Evolutionary conservation across 1,140 invertebrate species (phyloP), one percentile per base, ranked within the genome.

Genomic region (Macrosteles quadrilineatus): DNA sequence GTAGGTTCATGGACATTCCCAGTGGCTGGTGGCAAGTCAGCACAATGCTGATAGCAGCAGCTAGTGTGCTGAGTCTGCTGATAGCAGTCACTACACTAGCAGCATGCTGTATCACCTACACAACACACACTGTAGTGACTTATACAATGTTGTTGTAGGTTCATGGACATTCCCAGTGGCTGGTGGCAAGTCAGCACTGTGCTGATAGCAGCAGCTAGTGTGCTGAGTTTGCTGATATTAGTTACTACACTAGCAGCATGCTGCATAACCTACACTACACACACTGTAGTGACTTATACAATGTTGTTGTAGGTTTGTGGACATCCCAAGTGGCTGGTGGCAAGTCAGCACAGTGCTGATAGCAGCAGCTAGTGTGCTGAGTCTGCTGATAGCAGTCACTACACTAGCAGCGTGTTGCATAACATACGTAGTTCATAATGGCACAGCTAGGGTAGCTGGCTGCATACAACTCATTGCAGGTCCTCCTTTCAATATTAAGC

Each of bases 261-360:
- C n/a, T n/a, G n/a, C n/a, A n/a, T n/a, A n/a, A n/a, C n/a, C n/a
- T n/a, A n/a, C n/a, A n/a, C n/a, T n/a, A n/a, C n/a, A n/a, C n/a
- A n/a, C n/a, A n/a, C n/a, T n/a, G n/a, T n/a, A n/a, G n/a, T n/a
- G n/a, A n/a, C n/a, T n/a, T n/a, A n/a, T n/a, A n/a, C n/a, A n/a
- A n/a, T n/a, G n/a, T n/a, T n/a, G 71, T 80, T 83, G 12, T 80
- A 87, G 86, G 72, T 90, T 90, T 75, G 81, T 80, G 80, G 87
- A 89, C 75, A 90, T 90, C 76, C 89, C 89, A 1, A 88, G 87
- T 73, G 80, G 84, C 1, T 89, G 86, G 81, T 91, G 88, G 88
- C 87, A 89, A 76, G 85, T 87, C 4, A 85, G 84, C 59, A 90
- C 88, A 0, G 78, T 91, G 9, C 80, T 85, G 6, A 83, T 88